Percentiles rank a stretch among this genome's conserved stretches.
Evolutionary conservation across 2,113 vertebrate genomes (phyloP).

Genomic region (Gavia stellata): DNA sequence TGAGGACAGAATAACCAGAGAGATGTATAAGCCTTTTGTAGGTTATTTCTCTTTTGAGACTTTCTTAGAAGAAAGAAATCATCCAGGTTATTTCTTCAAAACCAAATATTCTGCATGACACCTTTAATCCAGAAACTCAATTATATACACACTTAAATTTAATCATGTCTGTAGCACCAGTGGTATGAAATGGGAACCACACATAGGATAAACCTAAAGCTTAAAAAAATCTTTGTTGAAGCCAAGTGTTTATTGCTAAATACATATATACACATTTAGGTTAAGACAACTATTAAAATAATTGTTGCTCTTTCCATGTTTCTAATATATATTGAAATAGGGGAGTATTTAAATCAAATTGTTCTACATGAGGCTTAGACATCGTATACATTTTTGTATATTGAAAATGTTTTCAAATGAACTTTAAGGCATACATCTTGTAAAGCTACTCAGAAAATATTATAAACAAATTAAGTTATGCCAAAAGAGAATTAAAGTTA

Average conservation of each 20-base stretch:
- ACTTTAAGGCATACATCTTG: not conserved
- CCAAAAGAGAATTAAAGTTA: not conserved
- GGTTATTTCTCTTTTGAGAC: not conserved
- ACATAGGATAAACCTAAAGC: not conserved
- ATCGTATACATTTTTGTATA: not conserved
- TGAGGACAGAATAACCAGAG: not conserved
- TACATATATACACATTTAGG: not conserved
- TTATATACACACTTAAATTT: not conserved
- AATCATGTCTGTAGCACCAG: not conserved
- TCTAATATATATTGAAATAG: slow-evolving; percentile 33
- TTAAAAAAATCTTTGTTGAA: not conserved
- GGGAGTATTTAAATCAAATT: not conserved
- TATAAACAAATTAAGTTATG: not conserved
- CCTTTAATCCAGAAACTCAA: not conserved
- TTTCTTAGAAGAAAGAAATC: not conserved
- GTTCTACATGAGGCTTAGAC: not conserved
- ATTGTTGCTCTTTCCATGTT: not conserved
- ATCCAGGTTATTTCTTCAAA: not conserved
- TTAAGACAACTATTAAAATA: slow-evolving; percentile 6
- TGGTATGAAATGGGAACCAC: not conserved
- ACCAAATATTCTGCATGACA: not conserved
- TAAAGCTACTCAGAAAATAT: not conserved
- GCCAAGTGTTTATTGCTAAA: not conserved
- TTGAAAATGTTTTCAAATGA: not conserved
- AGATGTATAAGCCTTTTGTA: not conserved